These are phyloP conservation scores for Hippocampus kuda DNA, from an alignment of 2,797 vertebrate genomes.

Conservation along the genomic window DNA sequence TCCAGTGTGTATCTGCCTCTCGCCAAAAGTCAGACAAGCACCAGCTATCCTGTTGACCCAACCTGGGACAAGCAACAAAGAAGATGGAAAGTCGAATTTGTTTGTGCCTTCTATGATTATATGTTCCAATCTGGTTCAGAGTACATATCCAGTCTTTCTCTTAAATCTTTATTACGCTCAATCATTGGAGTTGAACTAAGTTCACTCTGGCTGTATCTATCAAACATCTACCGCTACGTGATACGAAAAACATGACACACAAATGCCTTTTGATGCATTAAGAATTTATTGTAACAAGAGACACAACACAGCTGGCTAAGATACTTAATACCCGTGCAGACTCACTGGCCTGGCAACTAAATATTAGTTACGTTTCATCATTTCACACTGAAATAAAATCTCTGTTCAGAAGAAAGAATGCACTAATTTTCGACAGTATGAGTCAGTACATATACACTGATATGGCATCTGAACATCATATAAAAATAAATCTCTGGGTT, in stretches of 20 bases:
- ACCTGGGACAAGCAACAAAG: too few species aligned
- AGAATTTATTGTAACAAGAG: constrained; percentile 40
- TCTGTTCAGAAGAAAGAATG: constrained; percentile 31
- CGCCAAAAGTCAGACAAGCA: too few species aligned
- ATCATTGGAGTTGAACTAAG: background rate
- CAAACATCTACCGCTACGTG: background rate
- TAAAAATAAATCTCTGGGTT: constrained; percentile 62
- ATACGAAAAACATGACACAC: background rate
- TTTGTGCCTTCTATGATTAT: too few species aligned
- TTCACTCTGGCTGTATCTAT: background rate
- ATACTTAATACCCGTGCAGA: constrained; percentile 65
- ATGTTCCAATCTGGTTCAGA: background rate
- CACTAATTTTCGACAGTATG: constrained; percentile 50
- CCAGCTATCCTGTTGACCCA: too few species aligned
- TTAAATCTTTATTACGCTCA: background rate
- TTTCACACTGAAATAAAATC: constrained; percentile 62
- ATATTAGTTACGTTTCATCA: constrained; percentile 68
- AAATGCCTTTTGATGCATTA: background rate
- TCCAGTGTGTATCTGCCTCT: too few species aligned
- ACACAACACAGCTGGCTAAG: constrained; percentile 20
- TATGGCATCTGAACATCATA: constrained; percentile 70
- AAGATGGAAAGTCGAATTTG: too few species aligned
- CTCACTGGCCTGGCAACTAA: constrained; percentile 75
- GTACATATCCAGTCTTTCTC: background rate
- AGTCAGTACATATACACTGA: constrained; percentile 75